Evolutionary conservation across 2,888 invertebrate genomes (phyloP).

Genomic region (Parthenolecanium corni): DNA sequence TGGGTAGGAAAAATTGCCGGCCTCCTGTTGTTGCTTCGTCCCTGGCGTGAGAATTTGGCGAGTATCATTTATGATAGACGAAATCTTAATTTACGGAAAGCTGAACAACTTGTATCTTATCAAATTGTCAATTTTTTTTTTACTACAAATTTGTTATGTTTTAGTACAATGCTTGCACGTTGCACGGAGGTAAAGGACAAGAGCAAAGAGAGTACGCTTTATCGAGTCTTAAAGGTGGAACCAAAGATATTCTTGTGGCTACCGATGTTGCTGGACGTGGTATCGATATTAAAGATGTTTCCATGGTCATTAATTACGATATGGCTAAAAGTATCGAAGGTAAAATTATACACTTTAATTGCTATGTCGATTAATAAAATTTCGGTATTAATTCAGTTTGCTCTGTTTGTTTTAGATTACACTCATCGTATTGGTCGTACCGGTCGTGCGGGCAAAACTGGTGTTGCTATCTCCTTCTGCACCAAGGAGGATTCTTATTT

Average conservation of each 20-base stretch:
- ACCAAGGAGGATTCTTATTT: constrained; percentile 92
- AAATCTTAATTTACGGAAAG: neutral
- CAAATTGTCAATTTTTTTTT: constrained; percentile 3
- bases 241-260: constrained; percentile 95
- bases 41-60: too few relatives aligned
- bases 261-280: constrained; percentile 99
- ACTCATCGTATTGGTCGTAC: constrained; percentile 98
- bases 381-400: neutral
- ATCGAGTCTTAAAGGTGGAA: constrained; percentile 87
- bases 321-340: constrained; percentile 98
- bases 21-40: too few relatives aligned
- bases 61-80: too few relatives aligned
- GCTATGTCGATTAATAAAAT: neutral
- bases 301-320: constrained; percentile 97
- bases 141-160: constrained; percentile 32
- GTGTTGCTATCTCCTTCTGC: constrained; percentile 89
- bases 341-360: constrained; percentile 35
- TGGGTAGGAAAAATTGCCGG: too few relatives aligned
- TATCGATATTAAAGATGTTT: constrained; percentile 99
- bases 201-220: constrained; percentile 98
- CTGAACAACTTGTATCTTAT: neutral
- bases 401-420: constrained; percentile 51
- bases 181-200: constrained; percentile 99
- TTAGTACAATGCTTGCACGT: constrained; percentile 84
- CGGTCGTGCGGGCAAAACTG: constrained; percentile 95